phyloP scores from a whole-genome alignment of 2,113 vertebrate genomes.

The Neodontobutis hainanensis region DNA sequence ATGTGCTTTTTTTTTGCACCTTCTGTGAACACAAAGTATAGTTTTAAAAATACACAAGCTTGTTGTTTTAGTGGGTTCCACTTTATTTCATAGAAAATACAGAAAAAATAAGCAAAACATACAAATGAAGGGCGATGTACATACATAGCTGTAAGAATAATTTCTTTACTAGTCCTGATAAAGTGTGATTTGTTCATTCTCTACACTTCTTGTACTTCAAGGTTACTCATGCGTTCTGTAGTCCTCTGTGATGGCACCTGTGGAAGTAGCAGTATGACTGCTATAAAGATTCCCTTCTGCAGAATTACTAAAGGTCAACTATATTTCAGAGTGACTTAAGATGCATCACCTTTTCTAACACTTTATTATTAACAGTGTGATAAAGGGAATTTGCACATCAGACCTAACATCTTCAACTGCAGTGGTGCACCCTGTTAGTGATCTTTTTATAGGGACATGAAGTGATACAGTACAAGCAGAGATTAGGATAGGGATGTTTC shows the following conservation, averaged over 20 bases:
- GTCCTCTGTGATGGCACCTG: background rate
- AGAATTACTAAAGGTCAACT: constrained; percentile 24
- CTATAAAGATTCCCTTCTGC: constrained; percentile 16
- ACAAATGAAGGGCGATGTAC: background rate
- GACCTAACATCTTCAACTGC: constrained; percentile 10
- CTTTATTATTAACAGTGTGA: constrained; percentile 9
- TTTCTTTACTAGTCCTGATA: too few species aligned
- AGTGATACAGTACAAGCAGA: constrained; percentile 8
- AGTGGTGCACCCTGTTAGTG: background rate
- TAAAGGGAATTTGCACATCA: constrained; percentile 26
- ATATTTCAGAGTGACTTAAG: constrained; percentile 30
- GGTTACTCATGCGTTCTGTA: too few species aligned
- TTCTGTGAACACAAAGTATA: background rate
- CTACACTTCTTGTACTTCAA: too few species aligned
- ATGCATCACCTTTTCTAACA: constrained; percentile 36
- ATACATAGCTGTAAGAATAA: too few species aligned
- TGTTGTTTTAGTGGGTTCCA: background rate
- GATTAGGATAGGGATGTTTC: constrained; percentile 9
- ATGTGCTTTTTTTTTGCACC: too few species aligned
- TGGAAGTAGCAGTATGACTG: constrained; percentile 2
- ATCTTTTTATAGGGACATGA: background rate
- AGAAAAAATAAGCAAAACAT: background rate
- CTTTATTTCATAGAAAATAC: background rate
- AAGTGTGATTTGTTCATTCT: too few species aligned
- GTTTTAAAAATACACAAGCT: background rate